These are phyloP conservation scores for Typhlomys cinereus DNA, from an alignment of 2,113 vertebrate genomes.

Conservation along the genomic window DNA sequence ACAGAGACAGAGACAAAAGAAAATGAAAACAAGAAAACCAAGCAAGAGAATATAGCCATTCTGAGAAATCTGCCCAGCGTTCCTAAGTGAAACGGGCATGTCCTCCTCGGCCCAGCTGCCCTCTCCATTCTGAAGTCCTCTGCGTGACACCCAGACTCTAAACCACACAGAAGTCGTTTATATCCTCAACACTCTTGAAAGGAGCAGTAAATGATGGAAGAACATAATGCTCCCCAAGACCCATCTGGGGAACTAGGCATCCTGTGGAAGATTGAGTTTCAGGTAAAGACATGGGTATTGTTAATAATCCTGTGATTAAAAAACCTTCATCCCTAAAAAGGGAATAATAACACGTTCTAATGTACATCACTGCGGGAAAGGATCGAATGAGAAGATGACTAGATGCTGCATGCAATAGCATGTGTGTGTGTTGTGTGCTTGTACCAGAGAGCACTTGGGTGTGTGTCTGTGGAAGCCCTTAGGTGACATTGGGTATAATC, in stretches of 20 bases:
- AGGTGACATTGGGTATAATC: no score
- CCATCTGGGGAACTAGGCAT: neutral
- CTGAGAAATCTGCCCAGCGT: neutral
- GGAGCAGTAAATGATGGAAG: neutral
- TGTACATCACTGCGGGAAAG: neutral
- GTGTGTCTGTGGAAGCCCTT: no score
- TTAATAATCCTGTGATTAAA: neutral
- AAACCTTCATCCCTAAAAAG: neutral
- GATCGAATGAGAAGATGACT: no score
- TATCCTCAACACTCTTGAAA: neutral
- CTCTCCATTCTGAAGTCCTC: neutral
- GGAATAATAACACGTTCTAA: neutral
- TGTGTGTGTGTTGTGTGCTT: no score
- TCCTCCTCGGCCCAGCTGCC: accelerated
- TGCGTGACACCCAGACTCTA: neutral
- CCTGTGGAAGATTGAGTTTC: neutral
- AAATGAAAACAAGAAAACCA: conserved; percentile 30
- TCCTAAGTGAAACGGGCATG: neutral
- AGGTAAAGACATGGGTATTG: neutral
- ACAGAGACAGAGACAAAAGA: neutral
- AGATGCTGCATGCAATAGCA: no score
- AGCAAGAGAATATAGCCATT: conserved; percentile 28
- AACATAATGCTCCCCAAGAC: neutral
- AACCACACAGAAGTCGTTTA: neutral
- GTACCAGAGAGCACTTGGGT: no score